phyloP scores from a whole-genome alignment of 2,113 vertebrate species.

The Ochotona curzoniae region DNA sequence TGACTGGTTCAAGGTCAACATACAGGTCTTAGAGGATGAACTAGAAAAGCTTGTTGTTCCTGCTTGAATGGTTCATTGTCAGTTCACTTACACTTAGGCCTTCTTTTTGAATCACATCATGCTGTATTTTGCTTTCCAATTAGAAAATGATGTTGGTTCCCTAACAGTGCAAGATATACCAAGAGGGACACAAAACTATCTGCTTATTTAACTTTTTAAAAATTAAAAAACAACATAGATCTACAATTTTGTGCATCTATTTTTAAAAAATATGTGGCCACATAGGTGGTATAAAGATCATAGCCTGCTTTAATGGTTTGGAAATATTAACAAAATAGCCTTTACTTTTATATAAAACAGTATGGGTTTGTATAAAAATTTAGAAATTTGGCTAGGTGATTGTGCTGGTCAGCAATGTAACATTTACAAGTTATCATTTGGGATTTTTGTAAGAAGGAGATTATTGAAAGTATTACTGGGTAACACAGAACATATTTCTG shows the following conservation, averaged over 20 bases:
- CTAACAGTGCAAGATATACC: background rate
- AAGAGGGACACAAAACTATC: background rate
- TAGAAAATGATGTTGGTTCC: background rate
- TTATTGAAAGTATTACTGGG: background rate
- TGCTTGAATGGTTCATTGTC: background rate
- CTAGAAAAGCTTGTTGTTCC: background rate
- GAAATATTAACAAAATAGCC: background rate
- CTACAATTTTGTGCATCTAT: background rate
- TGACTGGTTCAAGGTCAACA: slow-evolving; percentile 49
- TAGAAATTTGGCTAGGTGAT: background rate
- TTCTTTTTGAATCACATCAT: background rate
- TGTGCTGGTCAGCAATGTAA: background rate
- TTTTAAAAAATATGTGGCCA: background rate
- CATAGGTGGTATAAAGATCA: background rate
- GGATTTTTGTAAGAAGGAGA: background rate
- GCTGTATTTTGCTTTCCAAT: background rate
- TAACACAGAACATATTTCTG: background rate
- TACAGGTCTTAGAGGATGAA: background rate
- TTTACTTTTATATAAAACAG: background rate
- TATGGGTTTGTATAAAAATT: background rate
- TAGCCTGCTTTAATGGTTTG: background rate
- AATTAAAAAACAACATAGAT: background rate
- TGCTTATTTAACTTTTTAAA: slow-evolving; percentile 23
- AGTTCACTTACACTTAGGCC: background rate
- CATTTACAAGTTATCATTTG: slow-evolving; percentile 39